Evolutionary conservation across 2,888 invertebrate genomes (phyloP), one percentile per base, ranked within the genome.

Genomic region (Frankliniella intonsa): DNA sequence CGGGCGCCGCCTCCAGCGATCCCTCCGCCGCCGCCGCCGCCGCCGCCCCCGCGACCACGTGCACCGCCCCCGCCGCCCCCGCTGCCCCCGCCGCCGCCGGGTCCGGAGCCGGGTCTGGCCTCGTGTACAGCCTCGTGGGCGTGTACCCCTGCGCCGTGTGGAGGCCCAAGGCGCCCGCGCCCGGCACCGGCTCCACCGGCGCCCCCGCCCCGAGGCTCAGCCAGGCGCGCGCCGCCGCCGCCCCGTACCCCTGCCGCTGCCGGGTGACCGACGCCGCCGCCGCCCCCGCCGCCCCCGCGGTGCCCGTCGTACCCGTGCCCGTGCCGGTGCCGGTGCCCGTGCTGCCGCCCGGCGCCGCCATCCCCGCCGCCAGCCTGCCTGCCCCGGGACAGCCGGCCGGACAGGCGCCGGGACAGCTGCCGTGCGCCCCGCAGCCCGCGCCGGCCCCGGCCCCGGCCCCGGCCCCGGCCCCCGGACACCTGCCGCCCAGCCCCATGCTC

Each of bases 101-200:
- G 82, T 80, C 80, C 84, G 38, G 38, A 25, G 80, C 83, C 80
- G 82, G 82, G 83, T 69, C 82, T 82, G 81, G 80, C 81, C 81
- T 89, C 88, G 89, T 89, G 87, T 90, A 89, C 88, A 90, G 89
- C 89, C 89, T 90, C 86, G 88, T 90, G 85, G 90, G 90, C 88
- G 89, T 90, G 87, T 89, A 89, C 88, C 89, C 90, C 84, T 90
- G 89, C 88, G 89, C 90, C 86, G 89, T 90, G 87, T 89, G 89
- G 88, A 89, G 89, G 86, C 88, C 89, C 84, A 84, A 84, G 81
- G 83, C 83, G 69, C 80, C 83, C 80, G 49, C 81, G 1, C 27
- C 83, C 79, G 27, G 76, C 27, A n/a, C 11, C 79, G 51, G 81
- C 81, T 27, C 81, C 80, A 55, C 25, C 50, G 38, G 49, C 19